A percentile compares a stretch with the other conserved stretches of the same genome.
These are phyloP conservation scores for Sciurus carolinensis DNA, from an alignment of 2,797 vertebrate genomes.

Conservation along the genomic window DNA sequence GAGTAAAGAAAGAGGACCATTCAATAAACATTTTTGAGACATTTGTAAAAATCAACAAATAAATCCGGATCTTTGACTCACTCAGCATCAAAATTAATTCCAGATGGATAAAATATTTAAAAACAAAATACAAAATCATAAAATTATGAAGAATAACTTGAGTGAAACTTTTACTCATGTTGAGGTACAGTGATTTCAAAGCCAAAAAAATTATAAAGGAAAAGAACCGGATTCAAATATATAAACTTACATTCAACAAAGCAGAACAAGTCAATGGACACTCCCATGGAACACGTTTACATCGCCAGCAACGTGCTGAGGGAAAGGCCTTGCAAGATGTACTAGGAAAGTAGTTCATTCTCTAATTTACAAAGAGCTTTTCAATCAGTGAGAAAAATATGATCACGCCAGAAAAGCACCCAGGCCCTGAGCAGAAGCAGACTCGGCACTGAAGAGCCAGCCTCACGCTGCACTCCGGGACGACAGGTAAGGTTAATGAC, in stretches of 20 bases:
- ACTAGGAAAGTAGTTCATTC: background rate
- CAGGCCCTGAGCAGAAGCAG: background rate
- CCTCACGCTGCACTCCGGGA: background rate
- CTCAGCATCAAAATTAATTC: slow-evolving; percentile 60
- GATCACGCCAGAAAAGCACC: background rate
- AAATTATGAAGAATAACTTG: slow-evolving; percentile 55
- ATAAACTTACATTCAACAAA: background rate
- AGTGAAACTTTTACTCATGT: slow-evolving; percentile 53
- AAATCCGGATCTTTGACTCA: slow-evolving; percentile 48
- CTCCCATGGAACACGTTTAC: background rate
- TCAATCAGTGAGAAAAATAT: background rate
- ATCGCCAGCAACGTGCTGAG: background rate
- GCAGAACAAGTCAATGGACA: background rate
- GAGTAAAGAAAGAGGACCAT: background rate
- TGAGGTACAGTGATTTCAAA: slow-evolving; percentile 59
- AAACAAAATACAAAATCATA: slow-evolving; percentile 74
- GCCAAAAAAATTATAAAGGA: slow-evolving; percentile 30
- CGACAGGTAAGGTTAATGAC: background rate
- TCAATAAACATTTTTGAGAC: slow-evolving; percentile 4
- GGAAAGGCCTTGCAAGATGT: background rate
- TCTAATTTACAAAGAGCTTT: background rate
- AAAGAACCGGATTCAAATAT: background rate
- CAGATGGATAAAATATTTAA: slow-evolving; percentile 74
- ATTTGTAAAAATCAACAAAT: slow-evolving; percentile 32
- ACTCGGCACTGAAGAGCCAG: background rate